Evolutionary conservation across 1,140 invertebrate genomes (phyloP), one percentile per base, ranked within the genome.

Genomic region (Penaeus vannamei): DNA sequence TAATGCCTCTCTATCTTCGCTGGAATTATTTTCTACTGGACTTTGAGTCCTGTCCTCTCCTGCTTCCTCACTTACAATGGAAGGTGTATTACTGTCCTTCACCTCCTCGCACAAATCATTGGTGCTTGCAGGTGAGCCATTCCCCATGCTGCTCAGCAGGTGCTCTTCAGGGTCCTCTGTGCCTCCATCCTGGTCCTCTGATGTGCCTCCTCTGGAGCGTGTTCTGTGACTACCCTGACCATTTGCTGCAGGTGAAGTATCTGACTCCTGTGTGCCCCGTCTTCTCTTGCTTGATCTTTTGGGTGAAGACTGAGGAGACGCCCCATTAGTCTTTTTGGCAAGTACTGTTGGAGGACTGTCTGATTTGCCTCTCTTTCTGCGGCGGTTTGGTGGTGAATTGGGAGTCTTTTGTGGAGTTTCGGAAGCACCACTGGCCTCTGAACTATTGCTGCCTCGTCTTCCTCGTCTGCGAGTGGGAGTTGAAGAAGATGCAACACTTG

Each of bases 371-470:
- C 85, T 80, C 22, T 86, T 86, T 23, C 85, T 59, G 61, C 85
- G 53, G 12, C 85, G 46, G n/a, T 59, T 23, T 64, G 59, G 59
- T 7, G 32, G 69, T 26, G 36, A 46, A 4, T 32, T 64, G n/a
- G 61, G 23, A 46, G 85, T 42, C 19, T 76, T 86, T 8, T 66
- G 62, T 42, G 72, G n/a, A 29, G n/a, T 86, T 36, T 86, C 85
- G 22, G 85, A 86, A 22, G 61, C 32, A 23, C n/a, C 76, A 81
- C 85, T 86, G 0, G 76, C 60, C 17, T 36, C 60, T 61, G 85
- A 86, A 36, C 85, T 86, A 72, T 64, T 86, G 53, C 85, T 86
- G n/a, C 61, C 85, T 80, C 85, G 79, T 8, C 77, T 69, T 10
- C 59, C 62, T 1, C 77, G 85, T 26, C 85, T 29, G 19, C 22